Conservation (phyloP, 2,797 vertebrate genomes). For the Bradypodion ventrale region DNA sequence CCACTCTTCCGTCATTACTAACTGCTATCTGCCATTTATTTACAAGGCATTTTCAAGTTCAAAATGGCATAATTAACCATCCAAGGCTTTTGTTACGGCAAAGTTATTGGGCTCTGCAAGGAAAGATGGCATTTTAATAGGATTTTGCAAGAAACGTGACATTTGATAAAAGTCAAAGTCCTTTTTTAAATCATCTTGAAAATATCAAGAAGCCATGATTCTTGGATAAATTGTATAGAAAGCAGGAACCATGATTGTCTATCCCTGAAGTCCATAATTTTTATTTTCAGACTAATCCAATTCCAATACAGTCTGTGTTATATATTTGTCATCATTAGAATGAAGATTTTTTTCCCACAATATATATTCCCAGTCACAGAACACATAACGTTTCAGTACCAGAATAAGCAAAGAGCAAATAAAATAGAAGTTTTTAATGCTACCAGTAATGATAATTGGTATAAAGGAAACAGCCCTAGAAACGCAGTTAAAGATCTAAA, state of each 20-base stretch:
- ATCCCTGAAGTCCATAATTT: conserved; percentile 40
- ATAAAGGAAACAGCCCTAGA: no score
- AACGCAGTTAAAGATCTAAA: no score
- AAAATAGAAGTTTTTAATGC: conserved; percentile 31
- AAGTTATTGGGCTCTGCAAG: conserved; percentile 38
- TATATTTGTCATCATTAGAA: conserved; percentile 40
- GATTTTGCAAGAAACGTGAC: conserved; percentile 43
- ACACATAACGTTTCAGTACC: not conserved
- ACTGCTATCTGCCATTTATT: conserved; percentile 58
- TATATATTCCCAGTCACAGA: conserved; percentile 3
- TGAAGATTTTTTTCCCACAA: conserved; percentile 7
- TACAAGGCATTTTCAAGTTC: conserved; percentile 50
- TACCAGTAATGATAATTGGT: no score
- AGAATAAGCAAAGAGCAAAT: not conserved
- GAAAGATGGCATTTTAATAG: conserved; percentile 48
- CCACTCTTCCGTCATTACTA: conserved; percentile 42
- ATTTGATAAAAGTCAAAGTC: conserved; percentile 46
- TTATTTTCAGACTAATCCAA: conserved; percentile 29
- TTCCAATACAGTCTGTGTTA: conserved; percentile 1
- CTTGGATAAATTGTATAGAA: conserved; percentile 50
- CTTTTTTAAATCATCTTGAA: conserved; percentile 60
- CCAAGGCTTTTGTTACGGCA: conserved; percentile 49
- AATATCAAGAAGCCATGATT: conserved; percentile 54
- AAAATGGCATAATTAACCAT: conserved; percentile 55
- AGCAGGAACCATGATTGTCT: conserved; percentile 44